Evolutionary conservation across 2,888 invertebrate genomes (phyloP), one percentile per base, ranked within the genome.

Genomic region (Elmis aenea): DNA sequence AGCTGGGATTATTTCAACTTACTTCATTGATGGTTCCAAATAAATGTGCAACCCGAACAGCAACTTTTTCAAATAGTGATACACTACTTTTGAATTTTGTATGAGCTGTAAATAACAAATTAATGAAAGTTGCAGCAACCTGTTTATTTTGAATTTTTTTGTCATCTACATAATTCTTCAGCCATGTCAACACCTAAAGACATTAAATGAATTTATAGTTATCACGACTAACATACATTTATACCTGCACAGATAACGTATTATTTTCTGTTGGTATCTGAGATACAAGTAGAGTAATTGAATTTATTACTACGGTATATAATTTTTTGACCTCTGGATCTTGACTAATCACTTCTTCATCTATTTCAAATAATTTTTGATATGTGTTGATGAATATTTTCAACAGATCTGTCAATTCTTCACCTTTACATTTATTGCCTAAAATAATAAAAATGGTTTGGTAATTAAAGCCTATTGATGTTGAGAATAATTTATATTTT

Each of bases 1-100:
- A n/a, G n/a, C n/a, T n/a, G n/a, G n/a, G n/a, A n/a, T n/a, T n/a
- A 8, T 5, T 18, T 18, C 18, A 10, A 48, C 50, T 58, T 59
- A 72, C 73, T 41, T 69, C 66, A 46, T 66, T 66, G 22, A 73
- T 60, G 10, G 64, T 61, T 12, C 71, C 73, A 30, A 69, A 59
- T 44, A 66, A 52, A 27, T 61, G 54, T 14, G 67, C 68, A 20
- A 75, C 46, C 42, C 69, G 67, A 9, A 60, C 35, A 13, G 71
- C 67, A 27, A 73, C 49, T 31, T 68, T 64, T 44, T 70, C 68
- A 27, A 73, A 62, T 6, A 70, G 38, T 2, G 58, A 57, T 28
- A 66, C 52, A 38, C 62, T 61, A 10, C 59, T 53, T 51, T 67
- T 68, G 38, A 60, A 64, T 32, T 61, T 62, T 2, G 64, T 39